Evolutionary conservation across 1,140 invertebrate species (phyloP), one percentile per base, ranked within the genome.

Genomic region (Oedothorax gibbosus): DNA sequence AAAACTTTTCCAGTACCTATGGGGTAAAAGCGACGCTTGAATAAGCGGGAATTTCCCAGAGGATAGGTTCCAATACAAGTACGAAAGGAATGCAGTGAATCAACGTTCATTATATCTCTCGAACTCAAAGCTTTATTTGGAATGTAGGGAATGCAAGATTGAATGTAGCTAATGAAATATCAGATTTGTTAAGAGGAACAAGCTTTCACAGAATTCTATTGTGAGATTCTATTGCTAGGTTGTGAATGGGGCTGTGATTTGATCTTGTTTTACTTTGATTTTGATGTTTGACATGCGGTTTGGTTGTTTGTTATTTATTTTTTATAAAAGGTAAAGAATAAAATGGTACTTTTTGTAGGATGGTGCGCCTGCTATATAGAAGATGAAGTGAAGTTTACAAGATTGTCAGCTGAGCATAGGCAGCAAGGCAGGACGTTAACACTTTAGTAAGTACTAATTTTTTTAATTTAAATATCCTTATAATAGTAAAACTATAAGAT

Each of bases 71-170:
- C 69, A 12, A 73, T 64, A 54, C 69, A 82, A 82, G 50, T 68
- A 68, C 35, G 72, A 84, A 57, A 76, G 71, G 81, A 84, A 84
- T 84, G 71, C 60, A 20, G 62, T 68, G 81, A 84, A 84, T 84
- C 81, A 84, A 76, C 65, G 71, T 84, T 84, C 81, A 84, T 84
- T 84, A 84, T 35, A 35, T 76, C 81, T 65, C 21, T 73, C 71
- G 71, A 65, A 84, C 60, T 75, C 49, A 75, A 76, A 71, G 81
- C 81, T 57, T 84, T 84, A 84, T 76, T 84, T 50, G 81, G 81
- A 75, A 84, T 84, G 81, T 75, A 51, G 15, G 72, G 81, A 84
- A 84, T 84, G 81, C 54, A 75, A 73, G 81, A 75, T 75, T 84
- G 81, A 84, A 84, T 75, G 54, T 64, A 51, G 62, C 81, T 84